phyloP scores from a whole-genome alignment of 2,113 vertebrate species.

The Phyllopteryx taeniolatus region DNA sequence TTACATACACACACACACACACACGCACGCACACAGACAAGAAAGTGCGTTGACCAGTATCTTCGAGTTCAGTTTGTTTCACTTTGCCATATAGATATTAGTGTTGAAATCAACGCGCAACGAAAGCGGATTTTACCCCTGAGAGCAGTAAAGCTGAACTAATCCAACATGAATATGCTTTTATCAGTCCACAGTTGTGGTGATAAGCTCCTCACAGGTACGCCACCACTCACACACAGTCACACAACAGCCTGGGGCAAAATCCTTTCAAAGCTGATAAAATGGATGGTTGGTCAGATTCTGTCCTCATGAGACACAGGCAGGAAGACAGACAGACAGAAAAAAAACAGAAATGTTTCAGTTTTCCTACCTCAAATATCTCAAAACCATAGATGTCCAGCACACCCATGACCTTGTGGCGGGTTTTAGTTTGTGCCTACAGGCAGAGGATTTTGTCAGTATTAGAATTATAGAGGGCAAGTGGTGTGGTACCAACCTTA shows the following conservation, averaged over 20 bases:
- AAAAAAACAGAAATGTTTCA: background rate
- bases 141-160: conserved; percentile 34
- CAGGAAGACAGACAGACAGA: background rate
- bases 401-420: conserved; percentile 99
- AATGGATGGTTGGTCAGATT: conserved; percentile 16
- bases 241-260: conserved; percentile 19
- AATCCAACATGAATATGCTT: conserved; percentile 46
- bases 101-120: conserved; percentile 5
- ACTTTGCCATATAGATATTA: conserved; percentile 11
- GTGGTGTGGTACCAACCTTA: background rate
- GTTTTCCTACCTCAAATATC: conserved; percentile 93
- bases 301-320: conserved; percentile 8
- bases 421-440: conserved; percentile 89
- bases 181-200: conserved; percentile 21
- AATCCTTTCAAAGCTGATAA: conserved; percentile 22
- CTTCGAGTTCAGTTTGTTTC: background rate
- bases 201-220: conserved; percentile 37
- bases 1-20: background rate
- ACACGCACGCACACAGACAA: background rate
- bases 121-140: conserved; percentile 11
- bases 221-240: conserved; percentile 4
- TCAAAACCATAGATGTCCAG: conserved; percentile 99
- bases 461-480: background rate
- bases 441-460: conserved; percentile 20
- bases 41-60: background rate